phyloP scores from a whole-genome alignment of 2,888 invertebrate genomes.

The Sminthurinus aureus region DNA sequence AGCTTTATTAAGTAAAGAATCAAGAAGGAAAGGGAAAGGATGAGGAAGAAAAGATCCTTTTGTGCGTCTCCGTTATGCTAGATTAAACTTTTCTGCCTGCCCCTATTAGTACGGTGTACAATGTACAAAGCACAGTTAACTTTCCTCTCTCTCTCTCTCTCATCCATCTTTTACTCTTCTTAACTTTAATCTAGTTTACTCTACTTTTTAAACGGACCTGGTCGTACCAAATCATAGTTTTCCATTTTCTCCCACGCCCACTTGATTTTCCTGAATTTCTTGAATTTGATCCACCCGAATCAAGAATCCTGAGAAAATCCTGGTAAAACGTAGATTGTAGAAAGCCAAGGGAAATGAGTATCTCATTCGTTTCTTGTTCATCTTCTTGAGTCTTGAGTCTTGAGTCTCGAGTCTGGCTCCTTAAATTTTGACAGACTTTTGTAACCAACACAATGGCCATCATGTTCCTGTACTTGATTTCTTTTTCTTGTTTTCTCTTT shows the following conservation, averaged over 20 bases:
- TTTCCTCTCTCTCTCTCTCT: background rate
- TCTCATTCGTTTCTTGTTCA: background rate
- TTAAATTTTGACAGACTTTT: background rate
- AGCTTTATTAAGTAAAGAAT: background rate
- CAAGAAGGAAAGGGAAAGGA: no score
- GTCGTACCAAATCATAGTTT: no score
- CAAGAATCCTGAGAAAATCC: no score
- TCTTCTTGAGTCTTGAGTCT: background rate
- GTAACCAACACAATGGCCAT: background rate
- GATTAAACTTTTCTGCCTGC: slow-evolving; percentile 22
- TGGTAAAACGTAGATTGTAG: no score
- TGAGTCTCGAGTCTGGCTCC: background rate
- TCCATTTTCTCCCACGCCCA: no score
- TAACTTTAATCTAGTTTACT: no score
- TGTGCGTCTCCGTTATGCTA: slow-evolving; percentile 30
- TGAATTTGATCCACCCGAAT: no score
- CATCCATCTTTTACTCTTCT: background rate
- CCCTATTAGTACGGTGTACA: slow-evolving; percentile 1
- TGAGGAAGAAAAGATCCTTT: slow-evolving; percentile 3
- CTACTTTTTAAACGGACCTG: no score
- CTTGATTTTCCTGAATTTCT: no score
- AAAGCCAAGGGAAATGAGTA: background rate
- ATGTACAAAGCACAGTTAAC: background rate
- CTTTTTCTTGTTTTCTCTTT: background rate
- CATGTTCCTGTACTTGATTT: no score